Percentiles rank a stretch among this genome's conserved stretches.
Evolutionary conservation across 64 coral and sea anemone genomes (phyloP).

Genomic region (Actinia equina): DNA sequence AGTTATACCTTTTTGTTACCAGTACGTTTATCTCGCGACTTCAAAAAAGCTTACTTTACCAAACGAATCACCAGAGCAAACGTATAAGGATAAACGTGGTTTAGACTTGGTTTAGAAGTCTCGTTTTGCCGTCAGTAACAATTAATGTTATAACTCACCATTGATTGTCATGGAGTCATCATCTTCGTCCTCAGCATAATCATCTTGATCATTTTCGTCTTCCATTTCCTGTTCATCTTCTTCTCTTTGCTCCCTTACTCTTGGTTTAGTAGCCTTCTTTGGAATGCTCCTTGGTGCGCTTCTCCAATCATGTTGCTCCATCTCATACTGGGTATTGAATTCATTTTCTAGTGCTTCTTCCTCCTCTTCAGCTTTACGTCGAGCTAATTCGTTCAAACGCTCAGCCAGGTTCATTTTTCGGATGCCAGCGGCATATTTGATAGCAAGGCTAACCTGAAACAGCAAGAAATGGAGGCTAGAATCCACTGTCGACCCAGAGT

Average conservation of each 20-base stretch:
- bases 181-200: constrained; percentile 15
- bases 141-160: background rate
- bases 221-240: constrained; percentile 43
- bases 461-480: background rate
- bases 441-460: constrained; percentile 88
- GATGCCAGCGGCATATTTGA: constrained; percentile 87
- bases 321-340: constrained; percentile 4
- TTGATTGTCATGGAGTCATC: constrained; percentile 16
- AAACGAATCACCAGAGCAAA: no score
- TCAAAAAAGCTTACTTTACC: no score
- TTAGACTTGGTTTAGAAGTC: no score
- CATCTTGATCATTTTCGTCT: constrained; percentile 17
- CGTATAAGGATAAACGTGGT: no score
- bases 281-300: background rate
- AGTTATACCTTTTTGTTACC: no score
- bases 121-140: no score
- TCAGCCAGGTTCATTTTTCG: constrained; percentile 88
- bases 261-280: constrained; percentile 15
- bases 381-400: constrained; percentile 70
- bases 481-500: no score
- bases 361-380: constrained; percentile 74
- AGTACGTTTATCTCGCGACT: no score
- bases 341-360: constrained; percentile 53
- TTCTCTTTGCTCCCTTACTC: constrained; percentile 22
- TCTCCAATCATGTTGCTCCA: constrained; percentile 26